phyloP scores from a whole-genome alignment of 1,140 invertebrate genomes.

The Hyphantria cunea region DNA sequence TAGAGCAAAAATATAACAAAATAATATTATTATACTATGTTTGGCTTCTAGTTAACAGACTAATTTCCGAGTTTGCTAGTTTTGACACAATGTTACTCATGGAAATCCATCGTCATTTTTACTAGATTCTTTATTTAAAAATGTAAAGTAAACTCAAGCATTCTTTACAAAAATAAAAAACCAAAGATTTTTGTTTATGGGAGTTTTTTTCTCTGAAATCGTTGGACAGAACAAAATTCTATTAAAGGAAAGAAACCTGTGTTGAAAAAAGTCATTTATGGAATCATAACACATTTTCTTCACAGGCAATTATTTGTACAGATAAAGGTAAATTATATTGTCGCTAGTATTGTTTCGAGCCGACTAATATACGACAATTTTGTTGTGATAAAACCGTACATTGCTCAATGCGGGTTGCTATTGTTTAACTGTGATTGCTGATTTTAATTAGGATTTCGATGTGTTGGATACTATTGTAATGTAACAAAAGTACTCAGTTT shows the following conservation, averaged over 20 bases:
- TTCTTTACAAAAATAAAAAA: too few relatives aligned
- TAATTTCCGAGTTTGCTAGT: too few relatives aligned
- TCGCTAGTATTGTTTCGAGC: slow-evolving; percentile 47
- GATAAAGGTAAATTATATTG: slow-evolving; percentile 35
- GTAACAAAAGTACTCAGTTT: slow-evolving; percentile 2
- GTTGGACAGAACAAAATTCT: not conserved
- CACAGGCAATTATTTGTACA: slow-evolving; percentile 14
- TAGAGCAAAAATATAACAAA: too few relatives aligned
- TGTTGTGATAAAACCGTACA: slow-evolving; percentile 40
- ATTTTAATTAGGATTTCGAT: slow-evolving; percentile 38
- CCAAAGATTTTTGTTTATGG: too few relatives aligned
- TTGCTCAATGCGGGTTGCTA: slow-evolving; percentile 37
- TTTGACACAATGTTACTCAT: too few relatives aligned
- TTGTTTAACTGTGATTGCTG: slow-evolving; percentile 34
- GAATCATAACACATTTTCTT: slow-evolving; percentile 1
- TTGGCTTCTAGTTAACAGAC: too few relatives aligned
- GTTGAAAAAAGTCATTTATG: too few relatives aligned
- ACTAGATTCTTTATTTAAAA: too few relatives aligned
- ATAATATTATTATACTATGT: too few relatives aligned
- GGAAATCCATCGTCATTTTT: too few relatives aligned
- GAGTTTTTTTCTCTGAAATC: not conserved
- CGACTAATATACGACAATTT: slow-evolving; percentile 42
- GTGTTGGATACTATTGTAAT: slow-evolving; percentile 15
- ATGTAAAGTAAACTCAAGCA: too few relatives aligned
- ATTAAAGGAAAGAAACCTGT: too few relatives aligned